Evolutionary conservation across 2,888 invertebrate species (phyloP), one percentile per base, ranked within the genome.

Genomic region (Daptonema setosum): DNA sequence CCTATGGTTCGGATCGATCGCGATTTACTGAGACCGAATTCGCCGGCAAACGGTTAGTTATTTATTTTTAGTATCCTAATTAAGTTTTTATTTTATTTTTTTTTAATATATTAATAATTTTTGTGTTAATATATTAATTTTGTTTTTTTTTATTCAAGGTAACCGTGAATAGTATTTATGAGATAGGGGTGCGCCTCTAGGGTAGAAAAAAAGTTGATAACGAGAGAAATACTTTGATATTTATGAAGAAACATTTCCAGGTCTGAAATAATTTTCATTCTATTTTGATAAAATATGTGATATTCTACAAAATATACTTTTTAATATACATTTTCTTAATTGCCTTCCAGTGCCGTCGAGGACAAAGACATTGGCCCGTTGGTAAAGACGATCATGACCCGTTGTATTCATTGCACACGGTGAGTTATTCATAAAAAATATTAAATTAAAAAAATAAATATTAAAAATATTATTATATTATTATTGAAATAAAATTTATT

Each of bases 351-450:
- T 64, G 95, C 97, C 61, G 93, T 97, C 0, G 95, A 97, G 73
- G 97, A 99, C 73, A 97, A 99, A 73, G 87, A 97, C 73, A 83
- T 99, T 59, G 97, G 97, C 0, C 97, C 97, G 0, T 75, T 99
- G 61, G 83, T 99, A 26, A 97, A 97, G 75, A 97, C 97, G 0
- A 83, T 88, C 26, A 99, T 99, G 97, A 99, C 95, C 0, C 80
- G 97, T 54, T 99, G 97, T 73, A 99, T 99, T 70, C 97, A 68
- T 54, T 97, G 97, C 74, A 99, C 97, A 0, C 79, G 97, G 2
- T 95, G 93, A 72, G 87, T 95, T 65, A 80, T 93, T 62, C 73
- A 58, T 57, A n/a, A n/a, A n/a, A n/a, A n/a, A n/a, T n/a, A n/a
- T n/a, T n/a, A n/a, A n/a, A n/a, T n/a, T n/a, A n/a, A n/a, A n/a